phyloP scores from a whole-genome alignment of 2,888 invertebrate genomes.

The Molorchus minor region DNA sequence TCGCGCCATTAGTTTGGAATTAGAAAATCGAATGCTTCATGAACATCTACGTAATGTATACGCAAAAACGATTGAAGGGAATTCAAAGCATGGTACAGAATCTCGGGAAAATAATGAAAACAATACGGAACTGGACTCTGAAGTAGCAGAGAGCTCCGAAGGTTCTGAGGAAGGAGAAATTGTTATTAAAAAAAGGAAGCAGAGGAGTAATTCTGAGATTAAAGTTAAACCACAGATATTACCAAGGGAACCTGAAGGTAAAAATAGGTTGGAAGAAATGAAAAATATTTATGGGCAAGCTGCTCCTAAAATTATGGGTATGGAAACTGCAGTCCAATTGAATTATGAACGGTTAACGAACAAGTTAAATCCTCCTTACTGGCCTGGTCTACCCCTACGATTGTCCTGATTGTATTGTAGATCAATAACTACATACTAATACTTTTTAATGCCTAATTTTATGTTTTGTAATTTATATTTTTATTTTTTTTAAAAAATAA shows the following conservation, averaged over 20 bases:
- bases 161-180: slow-evolving; percentile 25
- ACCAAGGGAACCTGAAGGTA: slow-evolving; percentile 51
- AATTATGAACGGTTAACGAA: slow-evolving; percentile 70
- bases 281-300: slow-evolving; percentile 71
- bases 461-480: no score
- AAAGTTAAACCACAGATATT: slow-evolving; percentile 56
- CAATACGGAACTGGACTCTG: background rate
- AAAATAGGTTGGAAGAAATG: slow-evolving; percentile 59
- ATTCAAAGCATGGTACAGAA: slow-evolving; percentile 30
- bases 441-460: no score
- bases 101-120: slow-evolving; percentile 6
- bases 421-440: no score
- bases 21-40: slow-evolving; percentile 68
- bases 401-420: no score
- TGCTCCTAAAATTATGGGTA: slow-evolving; percentile 73
- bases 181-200: slow-evolving; percentile 28
- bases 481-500: no score
- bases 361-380: slow-evolving; percentile 68
- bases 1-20: slow-evolving; percentile 66
- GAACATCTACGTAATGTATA: slow-evolving; percentile 63
- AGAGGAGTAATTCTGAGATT: slow-evolving; percentile 27
- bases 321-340: slow-evolving; percentile 77
- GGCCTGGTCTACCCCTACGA: slow-evolving; percentile 68
- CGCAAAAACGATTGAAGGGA: slow-evolving; percentile 49
- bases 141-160: slow-evolving; percentile 33